Percentiles rank a stretch among this genome's conserved stretches.
Evolutionary conservation across 2,113 vertebrate genomes (phyloP).

Genomic region (Pitta sordida): DNA sequence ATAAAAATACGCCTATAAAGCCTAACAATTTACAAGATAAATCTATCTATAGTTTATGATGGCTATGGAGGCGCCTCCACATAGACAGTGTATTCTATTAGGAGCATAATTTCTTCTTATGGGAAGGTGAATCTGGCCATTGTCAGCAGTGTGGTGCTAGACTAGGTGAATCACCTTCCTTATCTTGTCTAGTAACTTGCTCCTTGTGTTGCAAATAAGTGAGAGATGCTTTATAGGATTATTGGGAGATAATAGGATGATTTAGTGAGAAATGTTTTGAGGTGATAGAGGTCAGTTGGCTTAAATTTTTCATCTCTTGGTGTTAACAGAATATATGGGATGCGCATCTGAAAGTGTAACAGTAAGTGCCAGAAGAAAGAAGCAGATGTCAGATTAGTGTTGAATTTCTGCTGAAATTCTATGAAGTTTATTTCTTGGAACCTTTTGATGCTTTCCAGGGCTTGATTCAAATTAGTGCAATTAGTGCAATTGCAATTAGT

Average conservation of each 20-base stretch:
- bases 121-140: not conserved
- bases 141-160: not conserved
- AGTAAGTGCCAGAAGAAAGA: slow-evolving; percentile 18
- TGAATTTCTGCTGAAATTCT: slow-evolving; percentile 25
- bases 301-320: slow-evolving; percentile 19
- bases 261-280: not conserved
- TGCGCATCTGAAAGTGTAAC: not conserved
- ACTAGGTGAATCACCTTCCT: not conserved
- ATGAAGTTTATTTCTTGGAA: slow-evolving; percentile 4
- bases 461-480: slow-evolving; percentile 16
- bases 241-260: slow-evolving; percentile 26
- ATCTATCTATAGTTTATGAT: not conserved
- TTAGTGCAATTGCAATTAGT: too few relatives aligned
- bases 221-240: slow-evolving; percentile 19
- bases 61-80: not conserved
- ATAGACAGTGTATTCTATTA: not conserved
- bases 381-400: slow-evolving; percentile 10
- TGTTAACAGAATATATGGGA: not conserved
- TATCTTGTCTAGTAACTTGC: not conserved
- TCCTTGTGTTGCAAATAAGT: slow-evolving; percentile 28
- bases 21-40: not conserved
- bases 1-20: not conserved
- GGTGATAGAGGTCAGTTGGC: not conserved
- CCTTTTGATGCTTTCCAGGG: slow-evolving; percentile 23
- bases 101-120: not conserved